Evolutionary conservation across 1,140 invertebrate species (phyloP), one percentile per base, ranked within the genome.

Genomic region (Pseudachorutes palmiensis): DNA sequence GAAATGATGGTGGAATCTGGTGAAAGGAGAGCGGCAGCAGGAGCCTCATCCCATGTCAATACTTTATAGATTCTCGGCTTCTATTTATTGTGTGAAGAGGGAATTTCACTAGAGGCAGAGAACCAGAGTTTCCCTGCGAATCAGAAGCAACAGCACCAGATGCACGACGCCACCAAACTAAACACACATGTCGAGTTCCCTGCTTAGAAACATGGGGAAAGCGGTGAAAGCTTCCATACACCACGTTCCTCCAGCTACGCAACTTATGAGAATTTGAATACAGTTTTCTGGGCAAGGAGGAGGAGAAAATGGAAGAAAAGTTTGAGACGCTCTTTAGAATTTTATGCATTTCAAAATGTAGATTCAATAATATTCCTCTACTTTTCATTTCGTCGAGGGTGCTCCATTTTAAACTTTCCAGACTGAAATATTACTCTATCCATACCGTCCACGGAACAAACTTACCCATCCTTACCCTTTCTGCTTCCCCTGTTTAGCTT

Each of bases 171-270:
- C 51, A 55, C 51, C 51, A 55, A 55, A 24, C 51, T 16, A 55
- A 55, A 55, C 51, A 55, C 51, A 55, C 24, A 16, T 55, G 51
- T 55, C 51, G 24, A 24, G 12, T 24, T 26, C 24, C 51, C n/a
- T n/a, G n/a, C n/a, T 55, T 22, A 26, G 51, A 55, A 22, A 55
- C 24, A 55, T 9, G 24, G 24, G 24, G 51, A 26, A 55, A 55
- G 24, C 12, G 51, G 51, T 55, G 51, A 55, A 55, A 55, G 51
- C 36, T 41, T n/a, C n/a, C n/a, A n/a, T n/a, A n/a, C n/a, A n/a
- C n/a, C n/a, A n/a, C n/a, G n/a, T n/a, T n/a, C n/a, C n/a, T n/a
- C n/a, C n/a, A n/a, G n/a, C n/a, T n/a, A n/a, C n/a, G n/a, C n/a
- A n/a, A n/a, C n/a, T n/a, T 41, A 41, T 41, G 36, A 41, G 36